Conservation (phyloP, 1,140 invertebrate species). For the Aricia agestis region DNA sequence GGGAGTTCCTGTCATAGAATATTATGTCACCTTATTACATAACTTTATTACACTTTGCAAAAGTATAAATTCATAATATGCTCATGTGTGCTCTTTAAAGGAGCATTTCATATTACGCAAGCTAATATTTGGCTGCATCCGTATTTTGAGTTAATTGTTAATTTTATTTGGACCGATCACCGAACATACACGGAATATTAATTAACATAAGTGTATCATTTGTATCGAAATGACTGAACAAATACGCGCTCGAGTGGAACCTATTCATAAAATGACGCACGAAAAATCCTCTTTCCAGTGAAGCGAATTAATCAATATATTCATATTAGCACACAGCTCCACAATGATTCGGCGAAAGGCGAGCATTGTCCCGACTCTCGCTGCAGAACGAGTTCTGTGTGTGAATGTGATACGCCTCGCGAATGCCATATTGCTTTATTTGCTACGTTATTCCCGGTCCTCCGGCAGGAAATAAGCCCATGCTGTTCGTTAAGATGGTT, state of each 20-base stretch:
- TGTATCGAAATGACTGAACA: conserved; percentile 10
- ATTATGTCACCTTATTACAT: too few species aligned
- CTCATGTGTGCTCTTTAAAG: not conserved
- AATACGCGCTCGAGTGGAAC: conserved; percentile 10
- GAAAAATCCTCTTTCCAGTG: conserved; percentile 6
- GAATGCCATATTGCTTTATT: conserved; percentile 52
- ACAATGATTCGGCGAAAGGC: not conserved
- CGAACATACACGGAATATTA: not conserved
- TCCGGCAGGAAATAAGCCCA: conserved; percentile 46
- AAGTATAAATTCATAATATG: not conserved
- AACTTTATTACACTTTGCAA: too few species aligned
- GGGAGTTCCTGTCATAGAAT: too few species aligned
- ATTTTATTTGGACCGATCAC: conserved; percentile 6
- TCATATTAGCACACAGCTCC: conserved; percentile 11
- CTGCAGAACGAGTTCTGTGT: conserved; percentile 45
- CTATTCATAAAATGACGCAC: conserved; percentile 14
- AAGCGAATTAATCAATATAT: conserved; percentile 15
- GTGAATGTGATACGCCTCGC: conserved; percentile 39
- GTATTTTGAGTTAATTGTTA: not conserved
- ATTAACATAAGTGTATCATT: conserved; percentile 14
- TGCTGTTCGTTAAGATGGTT: conserved; percentile 28
- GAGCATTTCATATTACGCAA: not conserved
- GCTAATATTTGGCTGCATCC: not conserved
- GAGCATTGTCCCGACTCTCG: conserved; percentile 49
- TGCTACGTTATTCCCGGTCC: conserved; percentile 44